These are phyloP conservation scores for Clarias gariepinus DNA, from an alignment of 2,113 vertebrate genomes.

Conservation along the genomic window DNA sequence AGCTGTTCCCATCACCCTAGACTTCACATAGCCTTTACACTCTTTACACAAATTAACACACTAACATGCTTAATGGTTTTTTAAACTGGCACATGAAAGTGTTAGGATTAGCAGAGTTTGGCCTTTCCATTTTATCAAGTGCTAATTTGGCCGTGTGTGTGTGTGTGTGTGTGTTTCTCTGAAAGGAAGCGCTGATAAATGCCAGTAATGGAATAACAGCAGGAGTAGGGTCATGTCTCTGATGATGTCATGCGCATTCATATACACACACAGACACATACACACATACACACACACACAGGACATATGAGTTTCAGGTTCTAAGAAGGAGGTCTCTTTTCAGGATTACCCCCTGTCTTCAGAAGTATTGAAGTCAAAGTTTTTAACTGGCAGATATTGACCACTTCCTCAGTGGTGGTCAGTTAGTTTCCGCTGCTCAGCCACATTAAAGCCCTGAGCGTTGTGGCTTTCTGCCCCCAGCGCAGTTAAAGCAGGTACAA, in stretches of 20 bases:
- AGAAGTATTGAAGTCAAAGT: not conserved
- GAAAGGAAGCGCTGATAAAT: slow-evolving; percentile 24
- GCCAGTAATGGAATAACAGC: slow-evolving; percentile 40
- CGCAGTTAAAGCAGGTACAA: slow-evolving; percentile 59
- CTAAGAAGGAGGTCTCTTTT: slow-evolving; percentile 53
- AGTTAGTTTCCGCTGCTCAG: slow-evolving; percentile 42
- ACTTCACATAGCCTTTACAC: slow-evolving; percentile 4
- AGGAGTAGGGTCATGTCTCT: slow-evolving; percentile 13
- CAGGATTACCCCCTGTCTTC: slow-evolving; percentile 32
- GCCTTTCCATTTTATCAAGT: slow-evolving; percentile 22
- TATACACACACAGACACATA: not conserved
- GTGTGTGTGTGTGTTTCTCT: slow-evolving; percentile 9
- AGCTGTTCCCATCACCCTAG: slow-evolving; percentile 19
- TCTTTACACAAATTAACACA: slow-evolving; percentile 18
- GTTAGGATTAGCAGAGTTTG: not conserved
- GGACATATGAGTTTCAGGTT: slow-evolving; percentile 18
- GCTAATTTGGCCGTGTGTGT: slow-evolving; percentile 28
- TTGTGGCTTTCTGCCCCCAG: slow-evolving; percentile 45
- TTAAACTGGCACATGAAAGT: not conserved
- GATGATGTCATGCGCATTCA: slow-evolving; percentile 28
- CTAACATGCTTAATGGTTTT: not conserved
- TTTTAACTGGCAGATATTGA: slow-evolving; percentile 49
- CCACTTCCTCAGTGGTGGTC: slow-evolving; percentile 47
- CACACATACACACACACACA: not conserved
- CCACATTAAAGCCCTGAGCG: slow-evolving; percentile 56